Conservation (phyloP, 2,113 vertebrate genomes). For the Pachycephala philippinensis region DNA sequence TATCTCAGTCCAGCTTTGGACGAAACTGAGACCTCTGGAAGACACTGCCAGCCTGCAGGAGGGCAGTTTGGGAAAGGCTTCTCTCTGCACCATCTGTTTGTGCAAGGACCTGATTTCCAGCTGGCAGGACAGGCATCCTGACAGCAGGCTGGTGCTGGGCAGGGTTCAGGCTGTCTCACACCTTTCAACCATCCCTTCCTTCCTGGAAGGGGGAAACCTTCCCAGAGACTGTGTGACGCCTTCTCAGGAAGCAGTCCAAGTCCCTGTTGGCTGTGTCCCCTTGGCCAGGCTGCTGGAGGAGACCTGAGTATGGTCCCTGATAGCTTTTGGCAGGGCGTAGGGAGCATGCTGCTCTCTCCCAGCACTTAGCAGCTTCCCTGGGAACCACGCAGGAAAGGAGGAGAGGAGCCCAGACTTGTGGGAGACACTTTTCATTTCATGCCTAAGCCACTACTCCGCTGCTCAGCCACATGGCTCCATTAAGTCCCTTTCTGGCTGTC, state of each 20-base stretch:
- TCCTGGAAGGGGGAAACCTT: background rate
- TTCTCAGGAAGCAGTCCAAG: background rate
- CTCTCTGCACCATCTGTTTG: background rate
- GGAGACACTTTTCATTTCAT: conserved; percentile 44
- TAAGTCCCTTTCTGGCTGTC: conserved; percentile 45
- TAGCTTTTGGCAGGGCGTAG: background rate
- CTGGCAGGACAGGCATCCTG: background rate
- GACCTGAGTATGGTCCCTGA: background rate
- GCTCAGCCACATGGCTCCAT: conserved; percentile 47
- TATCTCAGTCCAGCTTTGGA: background rate
- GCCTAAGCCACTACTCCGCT: background rate
- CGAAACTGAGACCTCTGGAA: background rate
- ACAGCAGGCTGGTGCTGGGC: background rate
- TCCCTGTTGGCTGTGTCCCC: background rate
- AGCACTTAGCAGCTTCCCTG: background rate
- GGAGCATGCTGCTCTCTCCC: background rate
- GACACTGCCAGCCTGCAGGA: background rate
- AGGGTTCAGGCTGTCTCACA: background rate
- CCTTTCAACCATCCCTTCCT: background rate
- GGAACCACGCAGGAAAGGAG: background rate
- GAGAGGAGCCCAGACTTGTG: conserved; percentile 46
- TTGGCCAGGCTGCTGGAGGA: background rate
- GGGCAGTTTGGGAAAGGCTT: background rate
- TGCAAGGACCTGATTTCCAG: background rate
- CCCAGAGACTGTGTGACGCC: background rate